Evolutionary conservation across 2,113 vertebrate genomes (phyloP).

Genomic region (Ceyx cyanopectus): DNA sequence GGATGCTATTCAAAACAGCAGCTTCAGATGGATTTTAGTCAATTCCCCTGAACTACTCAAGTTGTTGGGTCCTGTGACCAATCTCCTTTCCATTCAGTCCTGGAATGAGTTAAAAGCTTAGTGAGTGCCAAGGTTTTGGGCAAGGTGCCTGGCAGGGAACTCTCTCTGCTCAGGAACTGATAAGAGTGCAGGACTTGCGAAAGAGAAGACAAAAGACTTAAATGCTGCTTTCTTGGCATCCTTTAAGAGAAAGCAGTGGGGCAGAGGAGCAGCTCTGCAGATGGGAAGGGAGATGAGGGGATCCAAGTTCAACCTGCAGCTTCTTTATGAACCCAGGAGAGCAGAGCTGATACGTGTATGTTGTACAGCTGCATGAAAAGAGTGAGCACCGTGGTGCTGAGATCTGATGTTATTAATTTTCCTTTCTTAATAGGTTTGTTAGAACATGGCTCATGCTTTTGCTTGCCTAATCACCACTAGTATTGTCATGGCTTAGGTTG

Average conservation of each 20-base stretch:
- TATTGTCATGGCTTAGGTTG: not conserved
- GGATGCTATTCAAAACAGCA: not conserved
- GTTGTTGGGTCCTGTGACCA: not conserved
- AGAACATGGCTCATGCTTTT: not conserved
- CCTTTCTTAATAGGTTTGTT: conserved; percentile 3
- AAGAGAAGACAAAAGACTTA: conserved; percentile 60
- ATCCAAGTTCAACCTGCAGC: conserved; percentile 10
- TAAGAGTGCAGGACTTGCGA: conserved; percentile 18
- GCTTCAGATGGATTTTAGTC: not conserved
- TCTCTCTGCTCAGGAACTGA: conserved; percentile 27
- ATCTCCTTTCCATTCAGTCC: rapidly evolving
- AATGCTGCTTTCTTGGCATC: conserved; percentile 48
- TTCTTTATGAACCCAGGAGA: not conserved
- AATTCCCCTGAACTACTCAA: not conserved
- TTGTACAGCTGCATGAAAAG: not conserved
- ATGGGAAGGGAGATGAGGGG: conserved; percentile 34
- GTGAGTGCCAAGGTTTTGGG: conserved; percentile 33
- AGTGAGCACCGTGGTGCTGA: not conserved
- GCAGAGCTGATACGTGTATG: not conserved
- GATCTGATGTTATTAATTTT: conserved; percentile 29
- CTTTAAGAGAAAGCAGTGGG: not conserved
- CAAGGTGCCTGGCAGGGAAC: conserved; percentile 38
- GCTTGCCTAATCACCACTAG: not conserved
- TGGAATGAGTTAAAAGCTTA: conserved; percentile 39
- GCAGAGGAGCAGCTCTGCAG: conserved; percentile 15